Evolutionary conservation across 2,113 vertebrate genomes (phyloP), one percentile per base, ranked within the genome.

Genomic region (Callipepla californica): DNA sequence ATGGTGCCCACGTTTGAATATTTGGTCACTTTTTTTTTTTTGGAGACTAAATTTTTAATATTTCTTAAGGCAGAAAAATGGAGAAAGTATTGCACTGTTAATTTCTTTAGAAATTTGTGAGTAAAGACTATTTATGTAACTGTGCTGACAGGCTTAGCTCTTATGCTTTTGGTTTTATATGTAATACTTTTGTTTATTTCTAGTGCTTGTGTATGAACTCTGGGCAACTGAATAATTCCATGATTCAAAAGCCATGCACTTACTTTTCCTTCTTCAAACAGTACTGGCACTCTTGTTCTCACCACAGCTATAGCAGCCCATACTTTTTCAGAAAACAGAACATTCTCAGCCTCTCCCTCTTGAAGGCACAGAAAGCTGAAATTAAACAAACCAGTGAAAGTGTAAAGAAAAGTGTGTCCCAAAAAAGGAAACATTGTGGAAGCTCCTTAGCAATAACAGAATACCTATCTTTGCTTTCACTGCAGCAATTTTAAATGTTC

Each of bases 401-500:
- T 3, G 21, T 85, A 34, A 65, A 75, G 59, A 50, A 74, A 89
- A 93, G 13, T 5, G 9, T 58, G 26, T 69, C 70, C 84, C 59
- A 59, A 45, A 50, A 59, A 59, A 18, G 6, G 18, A 9, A 48
- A 50, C 51, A 16, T 23, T 57, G 3, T 19, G 32, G 48, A n/a
- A 3, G 30, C 19, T 87, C 38, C 34, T 32, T 63, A 63, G 55
- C 21, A 82, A 38, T 1, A 77, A 55, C 3, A 69, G 44, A 36
- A 83, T 32, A 5, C 72, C 20, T 73, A 42, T n/a, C 77, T 86
- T 68, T 80, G 9, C 68, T 89, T 58, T 84, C 62, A 20, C 7
- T 47, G 62, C 25, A 85, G 74, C 55, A 86, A 87, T 50, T 66
- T 82, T 92, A 79, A 84, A 85, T 95, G 83, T 76, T 92, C 87